Evolutionary conservation across 2,888 invertebrate genomes (phyloP).

Genomic region (Alcis repandata): DNA sequence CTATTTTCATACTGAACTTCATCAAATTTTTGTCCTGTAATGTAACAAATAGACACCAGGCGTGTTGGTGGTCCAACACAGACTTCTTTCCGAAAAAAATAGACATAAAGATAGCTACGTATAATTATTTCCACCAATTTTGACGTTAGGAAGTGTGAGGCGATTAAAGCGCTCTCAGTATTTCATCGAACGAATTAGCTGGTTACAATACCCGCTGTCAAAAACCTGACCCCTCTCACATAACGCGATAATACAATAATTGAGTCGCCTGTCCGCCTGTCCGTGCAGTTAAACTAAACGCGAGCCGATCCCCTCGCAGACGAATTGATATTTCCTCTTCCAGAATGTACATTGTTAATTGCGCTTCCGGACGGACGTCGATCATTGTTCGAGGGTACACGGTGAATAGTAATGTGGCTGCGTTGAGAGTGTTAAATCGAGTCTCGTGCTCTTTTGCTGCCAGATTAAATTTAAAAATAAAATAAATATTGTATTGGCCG

Average conservation of each 20-base stretch:
- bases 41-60: too few species aligned
- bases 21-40: too few species aligned
- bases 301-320: conserved; percentile 69
- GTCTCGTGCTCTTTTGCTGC: not conserved
- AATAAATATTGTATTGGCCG: too few species aligned
- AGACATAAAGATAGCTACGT: not conserved
- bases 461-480: not conserved
- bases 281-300: conserved; percentile 62
- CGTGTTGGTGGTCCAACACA: too few species aligned
- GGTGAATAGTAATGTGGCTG: conserved; percentile 45
- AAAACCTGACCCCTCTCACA: conserved; percentile 36
- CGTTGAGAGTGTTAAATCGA: not conserved
- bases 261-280: conserved; percentile 66
- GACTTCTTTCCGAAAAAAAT: too few species aligned
- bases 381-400: conserved; percentile 59
- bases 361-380: conserved; percentile 82
- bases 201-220: conserved; percentile 20
- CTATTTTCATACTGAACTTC: too few species aligned
- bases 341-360: conserved; percentile 81
- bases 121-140: not conserved
- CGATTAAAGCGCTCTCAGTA: conserved; percentile 2
- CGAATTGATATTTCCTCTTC: conserved; percentile 86
- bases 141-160: not conserved
- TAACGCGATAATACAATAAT: conserved; percentile 53
- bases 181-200: not conserved